Base-by-base conservation (phyloP, 2,113 vertebrate genomes). In the Leptobrachium ailaonicum region DNA sequence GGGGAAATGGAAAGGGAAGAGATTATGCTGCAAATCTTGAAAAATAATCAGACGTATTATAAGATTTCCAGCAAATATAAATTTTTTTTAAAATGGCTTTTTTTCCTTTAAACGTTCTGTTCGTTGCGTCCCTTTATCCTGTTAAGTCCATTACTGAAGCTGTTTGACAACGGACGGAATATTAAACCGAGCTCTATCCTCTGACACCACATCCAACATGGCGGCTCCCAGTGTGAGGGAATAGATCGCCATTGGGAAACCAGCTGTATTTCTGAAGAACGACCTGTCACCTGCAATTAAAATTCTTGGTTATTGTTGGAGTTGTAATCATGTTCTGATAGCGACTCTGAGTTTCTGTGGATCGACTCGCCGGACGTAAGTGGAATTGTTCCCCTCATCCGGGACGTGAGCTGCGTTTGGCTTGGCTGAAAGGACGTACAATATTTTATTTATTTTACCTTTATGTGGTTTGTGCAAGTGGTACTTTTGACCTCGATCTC, bases 361-460 rank as follows among this genome's bases (percentile, higher is more conserved):
- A 4, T 9, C 1, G 9, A 56, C 68, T 83, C 80, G 14, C 56
- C 84, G 79, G 78, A 41, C 10, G 73, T 1, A 7, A 40, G 47
- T 20, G 20, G 20, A 74, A 45, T 9, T 60, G 54, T 45, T 50
- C 74, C 72, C 43, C 41, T 32, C 12, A 56, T 68, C 14, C 41
- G 75, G 73, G 40, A 2, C 42, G 84, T 83, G 53, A 9, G 41
- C 32, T 42, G 8, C 8, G 73, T 84, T 79, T 80, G 2, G 83
- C 83, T 87, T 85, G 76, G 53, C 82, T 81, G 2, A 14, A 4
- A 11, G 41, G 7, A 67, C 73, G 3, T 64, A 45, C 20, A 32
- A 32, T 32, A 32, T 32, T 32, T 32, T 32, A 32, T 32, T 14
- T 66, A 40, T 73, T 54, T 74, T 56, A 54, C 43, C 83, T 84